phyloP scores from a whole-genome alignment of 2,113 vertebrate genomes.

The Chionodraco myersi region DNA sequence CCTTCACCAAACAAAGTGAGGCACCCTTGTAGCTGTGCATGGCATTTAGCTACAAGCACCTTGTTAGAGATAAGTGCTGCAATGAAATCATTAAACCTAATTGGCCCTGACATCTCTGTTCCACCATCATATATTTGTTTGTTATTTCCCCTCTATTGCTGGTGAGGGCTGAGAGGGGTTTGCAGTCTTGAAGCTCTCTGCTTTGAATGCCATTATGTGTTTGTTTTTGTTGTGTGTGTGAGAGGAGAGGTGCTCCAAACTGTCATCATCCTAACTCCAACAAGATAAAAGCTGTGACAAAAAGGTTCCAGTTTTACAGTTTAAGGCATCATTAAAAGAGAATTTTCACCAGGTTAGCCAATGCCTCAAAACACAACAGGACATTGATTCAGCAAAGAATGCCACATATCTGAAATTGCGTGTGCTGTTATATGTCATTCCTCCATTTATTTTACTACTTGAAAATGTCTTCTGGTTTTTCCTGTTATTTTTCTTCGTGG shows the following conservation, averaged over 20 bases:
- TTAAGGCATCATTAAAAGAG: conserved; percentile 3
- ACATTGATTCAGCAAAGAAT: not conserved
- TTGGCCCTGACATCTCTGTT: conserved; percentile 56
- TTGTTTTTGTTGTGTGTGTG: conserved; percentile 38
- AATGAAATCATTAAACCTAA: conserved; percentile 50
- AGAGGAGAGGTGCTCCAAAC: conserved; percentile 69
- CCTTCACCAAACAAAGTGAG: conserved; percentile 25
- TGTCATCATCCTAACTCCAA: conserved; percentile 30
- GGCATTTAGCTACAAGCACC: conserved; percentile 29
- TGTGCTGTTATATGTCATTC: not conserved
- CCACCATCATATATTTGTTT: conserved; percentile 44
- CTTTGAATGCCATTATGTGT: conserved; percentile 60
- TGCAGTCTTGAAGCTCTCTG: conserved; percentile 33
- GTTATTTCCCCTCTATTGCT: conserved; percentile 39
- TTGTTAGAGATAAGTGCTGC: conserved; percentile 33
- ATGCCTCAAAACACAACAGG: not conserved
- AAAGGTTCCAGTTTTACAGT: conserved; percentile 3
- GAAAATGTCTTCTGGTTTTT: not conserved
- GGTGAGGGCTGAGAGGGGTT: conserved; percentile 51
- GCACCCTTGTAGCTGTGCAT: conserved; percentile 6
- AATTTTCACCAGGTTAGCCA: conserved; percentile 8
- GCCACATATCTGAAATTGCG: not conserved
- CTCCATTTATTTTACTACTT: not conserved
- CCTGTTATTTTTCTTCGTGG: not conserved
- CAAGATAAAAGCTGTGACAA: conserved; percentile 28